Percentiles rank a stretch among this genome's conserved stretches.
Conservation (phyloP, 2,797 vertebrate species). For the Orientallactaga sibirica region DNA sequence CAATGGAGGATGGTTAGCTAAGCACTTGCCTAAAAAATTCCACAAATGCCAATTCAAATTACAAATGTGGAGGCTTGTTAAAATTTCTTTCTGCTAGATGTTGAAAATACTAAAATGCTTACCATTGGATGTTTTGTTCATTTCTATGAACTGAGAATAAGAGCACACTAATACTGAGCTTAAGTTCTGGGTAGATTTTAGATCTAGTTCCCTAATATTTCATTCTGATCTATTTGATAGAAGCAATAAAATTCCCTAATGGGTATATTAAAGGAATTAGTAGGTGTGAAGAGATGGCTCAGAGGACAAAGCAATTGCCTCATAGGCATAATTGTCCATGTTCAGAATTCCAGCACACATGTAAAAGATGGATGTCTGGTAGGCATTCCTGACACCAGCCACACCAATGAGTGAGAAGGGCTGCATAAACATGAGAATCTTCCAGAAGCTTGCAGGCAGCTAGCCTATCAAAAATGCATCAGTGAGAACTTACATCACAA, state of each 20-base stretch:
- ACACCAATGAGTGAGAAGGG: no score
- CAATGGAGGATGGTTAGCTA: not conserved
- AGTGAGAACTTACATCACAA: no score
- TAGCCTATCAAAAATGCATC: no score
- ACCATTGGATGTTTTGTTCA: not conserved
- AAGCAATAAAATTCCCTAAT: not conserved
- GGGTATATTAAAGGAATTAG: not conserved
- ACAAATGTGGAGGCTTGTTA: not conserved
- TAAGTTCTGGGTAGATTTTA: not conserved
- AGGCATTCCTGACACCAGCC: no score
- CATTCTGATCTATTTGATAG: not conserved
- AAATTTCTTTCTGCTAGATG: not conserved
- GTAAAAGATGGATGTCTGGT: no score
- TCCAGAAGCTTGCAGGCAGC: no score
- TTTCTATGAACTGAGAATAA: slow-evolving; percentile 15
- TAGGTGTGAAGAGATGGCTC: no score
- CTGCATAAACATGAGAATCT: no score
- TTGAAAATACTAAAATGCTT: not conserved
- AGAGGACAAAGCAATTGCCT: no score
- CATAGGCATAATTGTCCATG: no score
- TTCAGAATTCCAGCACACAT: no score
- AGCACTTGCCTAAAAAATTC: not conserved
- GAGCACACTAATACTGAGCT: not conserved
- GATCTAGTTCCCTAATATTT: not conserved
- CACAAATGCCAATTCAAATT: not conserved